Base-by-base conservation (phyloP, 2,113 vertebrate genomes). In the Lamprologus tigripictilis region DNA sequence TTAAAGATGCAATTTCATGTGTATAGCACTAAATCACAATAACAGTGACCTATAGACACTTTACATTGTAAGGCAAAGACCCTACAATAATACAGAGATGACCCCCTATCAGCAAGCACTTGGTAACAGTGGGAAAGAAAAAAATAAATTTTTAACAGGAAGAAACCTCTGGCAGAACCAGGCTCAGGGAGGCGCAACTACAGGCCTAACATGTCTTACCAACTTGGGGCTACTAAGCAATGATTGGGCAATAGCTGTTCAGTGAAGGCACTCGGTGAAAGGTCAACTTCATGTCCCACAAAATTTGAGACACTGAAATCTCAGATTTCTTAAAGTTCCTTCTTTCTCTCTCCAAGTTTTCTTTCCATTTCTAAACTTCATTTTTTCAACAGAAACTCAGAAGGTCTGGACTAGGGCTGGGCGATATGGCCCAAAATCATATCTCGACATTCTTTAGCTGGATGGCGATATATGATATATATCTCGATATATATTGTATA, bases 361-460 rank as follows among this genome's bases (percentile, higher is more conserved):
- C 3, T 63, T 63, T 63, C 58, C 58, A 42, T 82, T 88, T 90
- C 86, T 81, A 81, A 78, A 26, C 81, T 5, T 87, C 5, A 54
- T 19, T 61, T 91, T 92, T 93, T 83, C 66, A 23, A 83, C 83
- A 84, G 86, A 92, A 91, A 90, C 80, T 85, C 85, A 90, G 51
- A 87, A 58, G 92, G 90, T 90, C 5, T 54, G 92, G 90, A 94
- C 92, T 88, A 58, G 49, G 19, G 9, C 49, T 53, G 49, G 49
- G 19, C 49, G 5, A 53, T 53, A 51, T 51, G 49, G 49, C 49
- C 49, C 49, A 9, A 51, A 58, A 28, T 58, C 55, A 58, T 2
- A 57, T 28, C 23, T 57, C 0, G 12, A 57, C 1, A 57, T 57
- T 57, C 12, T 28, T 57, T 28, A 57, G 54, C 23, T 14, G 23